Conservation (phyloP, 2,888 invertebrate species). For the Nebria salina region DNA sequence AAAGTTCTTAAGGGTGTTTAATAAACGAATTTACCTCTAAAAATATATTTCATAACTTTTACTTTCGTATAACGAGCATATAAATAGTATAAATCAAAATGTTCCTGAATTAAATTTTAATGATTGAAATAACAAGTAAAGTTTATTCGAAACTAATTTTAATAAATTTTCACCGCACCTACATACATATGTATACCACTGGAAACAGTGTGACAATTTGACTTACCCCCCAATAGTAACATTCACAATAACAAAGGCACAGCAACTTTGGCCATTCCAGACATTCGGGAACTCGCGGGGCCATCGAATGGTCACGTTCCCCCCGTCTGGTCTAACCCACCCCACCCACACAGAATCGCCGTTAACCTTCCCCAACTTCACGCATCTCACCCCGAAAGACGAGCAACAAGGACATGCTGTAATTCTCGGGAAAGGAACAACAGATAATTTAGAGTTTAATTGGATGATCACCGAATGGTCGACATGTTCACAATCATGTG, state of each 20-base stretch:
- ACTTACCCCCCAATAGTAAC: conserved; percentile 36
- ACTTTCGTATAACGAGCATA: too few species aligned
- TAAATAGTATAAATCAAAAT: too few species aligned
- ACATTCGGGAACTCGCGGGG: conserved; percentile 75
- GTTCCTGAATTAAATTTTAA: too few species aligned
- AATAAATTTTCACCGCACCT: not conserved
- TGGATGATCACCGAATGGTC: conserved; percentile 90
- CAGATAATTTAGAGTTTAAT: conserved; percentile 70
- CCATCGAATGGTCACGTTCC: conserved; percentile 71
- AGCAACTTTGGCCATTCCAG: conserved; percentile 88
- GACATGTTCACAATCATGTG: conserved; percentile 84
- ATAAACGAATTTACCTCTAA: too few species aligned
- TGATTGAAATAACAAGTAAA: too few species aligned
- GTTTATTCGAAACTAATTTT: not conserved
- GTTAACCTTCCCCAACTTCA: conserved; percentile 57
- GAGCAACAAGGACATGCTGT: conserved; percentile 57
- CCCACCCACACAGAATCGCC: conserved; percentile 22
- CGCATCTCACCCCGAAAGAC: conserved; percentile 61
- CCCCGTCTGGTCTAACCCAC: conserved; percentile 59
- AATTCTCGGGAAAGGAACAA: conserved; percentile 60
- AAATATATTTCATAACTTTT: too few species aligned
- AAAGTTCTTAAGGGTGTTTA: too few species aligned
- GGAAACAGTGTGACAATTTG: conserved; percentile 18
- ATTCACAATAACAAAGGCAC: conserved; percentile 65
- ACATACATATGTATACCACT: not conserved